Evolutionary conservation across 37 sponge, comb jelly and placozoan genomes (phyloP).

Genomic region (Mnemiopsis leidyi): DNA sequence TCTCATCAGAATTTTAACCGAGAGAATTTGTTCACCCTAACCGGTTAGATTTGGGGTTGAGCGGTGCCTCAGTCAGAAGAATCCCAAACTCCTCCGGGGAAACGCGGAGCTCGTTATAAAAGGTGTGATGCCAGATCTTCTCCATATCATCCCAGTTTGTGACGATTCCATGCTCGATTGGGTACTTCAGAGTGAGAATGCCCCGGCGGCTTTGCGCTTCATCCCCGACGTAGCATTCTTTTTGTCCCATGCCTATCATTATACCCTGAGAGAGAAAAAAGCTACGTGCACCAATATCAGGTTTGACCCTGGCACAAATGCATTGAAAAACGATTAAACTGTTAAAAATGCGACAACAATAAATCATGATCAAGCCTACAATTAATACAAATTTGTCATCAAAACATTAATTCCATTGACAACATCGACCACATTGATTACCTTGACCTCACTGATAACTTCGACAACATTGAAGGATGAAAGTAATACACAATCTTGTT

Average conservation of each 20-base stretch:
- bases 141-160: constrained; percentile 39
- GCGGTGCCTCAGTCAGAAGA: not conserved
- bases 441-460: not conserved
- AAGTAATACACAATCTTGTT: not conserved
- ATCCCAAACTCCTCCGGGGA: constrained; percentile 23
- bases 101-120: not conserved
- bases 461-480: not conserved
- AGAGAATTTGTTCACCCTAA: too few species aligned
- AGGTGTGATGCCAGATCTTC: constrained; percentile 48
- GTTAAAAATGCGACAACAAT: too few species aligned
- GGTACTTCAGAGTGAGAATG: constrained; percentile 15
- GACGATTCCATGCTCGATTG: constrained; percentile 27
- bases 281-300: too few species aligned
- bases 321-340: too few species aligned
- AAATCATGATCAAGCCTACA: too few species aligned
- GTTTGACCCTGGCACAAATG: too few species aligned
- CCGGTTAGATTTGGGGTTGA: constrained; percentile 1
- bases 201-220: not conserved
- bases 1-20: too few species aligned
- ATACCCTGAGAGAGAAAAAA: constrained; percentile 9
- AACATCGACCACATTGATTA: too few species aligned
- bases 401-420: too few species aligned
- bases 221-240: not conserved
- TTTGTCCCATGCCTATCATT: constrained; percentile 27
- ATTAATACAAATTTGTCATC: too few species aligned